These are phyloP conservation scores for Notothenia coriiceps DNA, from an alignment of 2,113 vertebrate genomes.

Conservation along the genomic window DNA sequence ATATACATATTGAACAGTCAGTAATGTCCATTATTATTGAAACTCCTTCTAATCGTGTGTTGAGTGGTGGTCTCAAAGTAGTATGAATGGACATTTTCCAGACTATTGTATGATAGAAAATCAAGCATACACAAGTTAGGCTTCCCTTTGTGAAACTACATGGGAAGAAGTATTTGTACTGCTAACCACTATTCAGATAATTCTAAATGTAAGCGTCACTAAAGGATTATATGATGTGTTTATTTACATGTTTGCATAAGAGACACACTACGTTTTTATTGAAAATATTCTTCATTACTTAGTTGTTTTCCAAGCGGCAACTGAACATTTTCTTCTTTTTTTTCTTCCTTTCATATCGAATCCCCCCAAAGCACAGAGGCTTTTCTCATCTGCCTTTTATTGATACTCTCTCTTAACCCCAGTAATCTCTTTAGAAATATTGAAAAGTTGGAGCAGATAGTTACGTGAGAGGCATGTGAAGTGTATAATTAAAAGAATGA, in stretches of 20 bases:
- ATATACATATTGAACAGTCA: no score
- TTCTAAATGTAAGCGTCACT: background rate
- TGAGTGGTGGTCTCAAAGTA: background rate
- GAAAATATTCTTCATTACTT: slow-evolving; percentile 13
- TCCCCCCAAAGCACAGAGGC: slow-evolving; percentile 14
- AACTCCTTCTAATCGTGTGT: no score
- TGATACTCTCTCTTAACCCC: slow-evolving; percentile 49
- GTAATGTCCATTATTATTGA: no score
- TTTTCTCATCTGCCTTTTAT: slow-evolving; percentile 38
- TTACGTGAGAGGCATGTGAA: slow-evolving; percentile 25
- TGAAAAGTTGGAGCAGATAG: slow-evolving; percentile 29
- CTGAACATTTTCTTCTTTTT: slow-evolving; percentile 6
- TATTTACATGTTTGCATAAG: background rate
- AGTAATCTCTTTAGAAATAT: slow-evolving; percentile 45
- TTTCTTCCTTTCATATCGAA: slow-evolving; percentile 16
- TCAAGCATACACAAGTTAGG: background rate
- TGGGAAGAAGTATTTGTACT: slow-evolving; percentile 9
- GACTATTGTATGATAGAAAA: slow-evolving; percentile 34
- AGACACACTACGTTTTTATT: slow-evolving; percentile 1
- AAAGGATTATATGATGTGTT: background rate
- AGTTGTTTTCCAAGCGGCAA: slow-evolving; percentile 15
- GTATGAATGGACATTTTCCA: slow-evolving; percentile 18
- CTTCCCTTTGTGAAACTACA: slow-evolving; percentile 2
- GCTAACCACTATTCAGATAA: slow-evolving; percentile 12
- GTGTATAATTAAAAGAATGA: slow-evolving; percentile 1